Evolutionary conservation across 37 sponge, comb jelly and placozoan genomes (phyloP).

Genomic region (Haliclona indistincta): DNA sequence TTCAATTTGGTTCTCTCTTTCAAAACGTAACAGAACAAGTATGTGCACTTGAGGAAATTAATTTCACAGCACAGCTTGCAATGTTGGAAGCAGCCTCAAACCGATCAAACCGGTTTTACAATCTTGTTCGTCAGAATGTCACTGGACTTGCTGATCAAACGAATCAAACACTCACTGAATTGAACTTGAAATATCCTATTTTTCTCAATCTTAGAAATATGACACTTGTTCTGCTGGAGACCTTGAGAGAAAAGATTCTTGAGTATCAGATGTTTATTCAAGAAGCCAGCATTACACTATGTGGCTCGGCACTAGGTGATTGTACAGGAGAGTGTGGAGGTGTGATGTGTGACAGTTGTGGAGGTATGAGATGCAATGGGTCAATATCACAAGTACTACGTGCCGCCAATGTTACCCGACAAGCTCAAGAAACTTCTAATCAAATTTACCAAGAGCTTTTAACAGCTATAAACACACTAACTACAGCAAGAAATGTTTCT

Average conservation of each 20-base stretch:
- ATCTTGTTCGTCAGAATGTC: no score
- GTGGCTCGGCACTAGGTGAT: constrained; percentile 10
- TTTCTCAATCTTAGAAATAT: not conserved
- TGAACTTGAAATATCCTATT: not conserved
- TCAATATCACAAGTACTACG: not conserved
- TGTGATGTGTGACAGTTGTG: constrained; percentile 37
- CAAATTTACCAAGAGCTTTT: not conserved
- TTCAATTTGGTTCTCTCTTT: not conserved
- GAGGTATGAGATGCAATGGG: constrained; percentile 22
- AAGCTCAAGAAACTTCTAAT: not conserved
- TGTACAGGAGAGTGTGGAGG: constrained; percentile 32
- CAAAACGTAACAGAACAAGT: not conserved
- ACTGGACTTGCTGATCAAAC: no score
- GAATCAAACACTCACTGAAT: not conserved
- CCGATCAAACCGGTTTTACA: no score
- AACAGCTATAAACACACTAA: not conserved
- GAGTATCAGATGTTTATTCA: not conserved
- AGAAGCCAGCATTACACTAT: constrained; percentile 7
- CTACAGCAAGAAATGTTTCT: not conserved
- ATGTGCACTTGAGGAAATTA: no score
- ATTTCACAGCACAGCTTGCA: no score
- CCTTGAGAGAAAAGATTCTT: not conserved
- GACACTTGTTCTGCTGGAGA: not conserved
- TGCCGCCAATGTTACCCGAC: not conserved
- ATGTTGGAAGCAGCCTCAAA: no score